A percentile compares a stretch with the other conserved stretches of the same genome.
These are phyloP conservation scores for Operophtera brumata DNA, from an alignment of 2,888 invertebrate species.

Conservation along the genomic window DNA sequence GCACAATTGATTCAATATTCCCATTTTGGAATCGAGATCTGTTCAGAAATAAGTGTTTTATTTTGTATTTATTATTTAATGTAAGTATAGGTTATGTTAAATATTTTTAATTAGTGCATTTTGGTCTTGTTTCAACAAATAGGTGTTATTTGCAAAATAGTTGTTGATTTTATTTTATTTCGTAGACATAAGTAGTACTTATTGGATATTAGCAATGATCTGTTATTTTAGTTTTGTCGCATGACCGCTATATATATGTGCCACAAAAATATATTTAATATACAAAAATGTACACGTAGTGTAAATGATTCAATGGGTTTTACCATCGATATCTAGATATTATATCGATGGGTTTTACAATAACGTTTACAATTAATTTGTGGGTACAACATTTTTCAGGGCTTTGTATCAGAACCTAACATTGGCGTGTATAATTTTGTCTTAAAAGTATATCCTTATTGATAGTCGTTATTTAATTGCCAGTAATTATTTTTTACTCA, in stretches of 20 bases:
- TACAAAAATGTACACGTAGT: constrained; percentile 14
- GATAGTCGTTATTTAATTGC: background rate
- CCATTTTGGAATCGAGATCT: background rate
- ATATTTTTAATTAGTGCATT: background rate
- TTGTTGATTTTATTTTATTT: constrained; percentile 38
- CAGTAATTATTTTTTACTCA: background rate
- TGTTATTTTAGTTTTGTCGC: constrained; percentile 42
- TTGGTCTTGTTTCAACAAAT: background rate
- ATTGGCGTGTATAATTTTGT: no score
- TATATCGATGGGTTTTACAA: no score
- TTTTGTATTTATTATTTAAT: background rate
- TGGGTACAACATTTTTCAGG: no score
- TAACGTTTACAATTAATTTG: background rate
- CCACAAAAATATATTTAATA: constrained; percentile 25
- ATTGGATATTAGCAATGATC: constrained; percentile 60
- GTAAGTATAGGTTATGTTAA: background rate
- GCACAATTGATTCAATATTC: background rate
- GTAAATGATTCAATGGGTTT: background rate
- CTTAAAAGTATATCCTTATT: no score
- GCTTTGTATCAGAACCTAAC: no score
- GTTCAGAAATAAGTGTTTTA: background rate
- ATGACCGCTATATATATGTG: constrained; percentile 36
- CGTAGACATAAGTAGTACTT: constrained; percentile 44
- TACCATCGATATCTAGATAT: no score
- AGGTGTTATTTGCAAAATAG: constrained; percentile 2